Conservation (phyloP, 2,797 vertebrate genomes). For the Periophthalmus magnuspinnatus region DNA sequence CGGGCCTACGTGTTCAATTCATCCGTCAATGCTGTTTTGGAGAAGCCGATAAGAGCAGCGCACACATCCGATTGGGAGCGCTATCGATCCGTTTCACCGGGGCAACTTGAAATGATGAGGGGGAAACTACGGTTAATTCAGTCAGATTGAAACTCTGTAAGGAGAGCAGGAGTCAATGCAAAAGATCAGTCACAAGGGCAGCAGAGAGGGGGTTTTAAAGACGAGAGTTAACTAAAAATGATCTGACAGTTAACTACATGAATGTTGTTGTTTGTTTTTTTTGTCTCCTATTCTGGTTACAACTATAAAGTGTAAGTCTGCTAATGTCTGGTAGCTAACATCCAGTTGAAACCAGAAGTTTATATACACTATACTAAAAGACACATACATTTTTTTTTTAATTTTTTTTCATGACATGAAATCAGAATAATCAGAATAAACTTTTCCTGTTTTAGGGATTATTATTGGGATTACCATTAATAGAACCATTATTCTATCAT, state of each 20-base stretch:
- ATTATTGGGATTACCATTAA: too few relatives aligned
- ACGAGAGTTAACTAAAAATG: conserved; percentile 50
- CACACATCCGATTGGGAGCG: conserved; percentile 51
- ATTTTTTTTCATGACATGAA: too few relatives aligned
- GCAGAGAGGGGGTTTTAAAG: conserved; percentile 30
- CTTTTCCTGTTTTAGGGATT: too few relatives aligned
- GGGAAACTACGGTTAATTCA: conserved; percentile 68
- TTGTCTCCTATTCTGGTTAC: not conserved
- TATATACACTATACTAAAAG: too few relatives aligned
- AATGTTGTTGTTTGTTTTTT: too few relatives aligned
- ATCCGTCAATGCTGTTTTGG: conserved; percentile 58
- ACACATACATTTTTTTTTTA: too few relatives aligned
- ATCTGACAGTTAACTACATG: conserved; percentile 39
- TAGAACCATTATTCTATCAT: too few relatives aligned
- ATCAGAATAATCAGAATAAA: too few relatives aligned
- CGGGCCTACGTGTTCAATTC: conserved; percentile 59
- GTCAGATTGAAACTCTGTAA: conserved; percentile 57
- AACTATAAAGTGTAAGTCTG: too few relatives aligned
- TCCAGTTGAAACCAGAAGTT: too few relatives aligned
- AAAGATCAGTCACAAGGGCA: conserved; percentile 53
- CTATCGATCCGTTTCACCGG: conserved; percentile 67
- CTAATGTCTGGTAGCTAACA: too few relatives aligned
- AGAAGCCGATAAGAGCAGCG: conserved; percentile 58
- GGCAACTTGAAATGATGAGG: conserved; percentile 67
- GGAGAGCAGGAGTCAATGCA: conserved; percentile 65